phyloP scores from a whole-genome alignment of 64 coral and sea anemone genomes.

The Montipora efflorescens region DNA sequence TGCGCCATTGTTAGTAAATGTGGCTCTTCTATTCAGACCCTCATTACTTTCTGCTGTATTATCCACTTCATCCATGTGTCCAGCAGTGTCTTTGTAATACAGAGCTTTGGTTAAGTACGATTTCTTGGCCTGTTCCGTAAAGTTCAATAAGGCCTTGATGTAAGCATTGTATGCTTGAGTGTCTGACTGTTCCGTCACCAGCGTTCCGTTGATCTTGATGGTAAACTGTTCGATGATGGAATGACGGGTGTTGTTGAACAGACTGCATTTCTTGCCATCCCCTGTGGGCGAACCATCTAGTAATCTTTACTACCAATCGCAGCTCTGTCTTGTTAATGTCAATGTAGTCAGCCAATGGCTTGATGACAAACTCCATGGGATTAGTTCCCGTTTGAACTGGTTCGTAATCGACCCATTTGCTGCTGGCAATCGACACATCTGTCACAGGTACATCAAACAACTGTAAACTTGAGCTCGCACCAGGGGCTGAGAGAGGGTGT shows the following conservation, averaged over 20 bases:
- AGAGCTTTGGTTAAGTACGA: slow-evolving; percentile 30
- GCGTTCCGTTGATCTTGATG: slow-evolving; percentile 64
- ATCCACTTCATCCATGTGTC: slow-evolving; percentile 15
- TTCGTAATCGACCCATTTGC: no score
- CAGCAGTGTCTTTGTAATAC: slow-evolving; percentile 44
- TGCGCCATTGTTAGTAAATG: not conserved
- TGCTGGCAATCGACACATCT: no score
- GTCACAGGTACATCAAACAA: no score
- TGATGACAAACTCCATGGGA: no score
- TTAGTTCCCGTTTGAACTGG: no score
- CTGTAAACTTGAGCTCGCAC: no score
- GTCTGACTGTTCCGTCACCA: slow-evolving; percentile 11
- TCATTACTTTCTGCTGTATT: no score
- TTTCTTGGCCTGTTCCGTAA: slow-evolving; percentile 29
- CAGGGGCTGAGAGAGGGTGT: no score
- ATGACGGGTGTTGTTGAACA: slow-evolving; percentile 50
- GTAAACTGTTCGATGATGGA: slow-evolving; percentile 66
- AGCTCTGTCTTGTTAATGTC: no score
- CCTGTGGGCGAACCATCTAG: not conserved
- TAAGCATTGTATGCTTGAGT: slow-evolving; percentile 19
- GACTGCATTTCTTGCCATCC: not conserved
- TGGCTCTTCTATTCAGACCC: no score
- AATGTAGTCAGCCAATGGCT: no score
- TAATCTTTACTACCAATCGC: no score
- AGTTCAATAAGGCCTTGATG: slow-evolving; percentile 52